These are phyloP conservation scores for Parnassius smintheus DNA, from an alignment of 2,888 invertebrate genomes.

Conservation along the genomic window DNA sequence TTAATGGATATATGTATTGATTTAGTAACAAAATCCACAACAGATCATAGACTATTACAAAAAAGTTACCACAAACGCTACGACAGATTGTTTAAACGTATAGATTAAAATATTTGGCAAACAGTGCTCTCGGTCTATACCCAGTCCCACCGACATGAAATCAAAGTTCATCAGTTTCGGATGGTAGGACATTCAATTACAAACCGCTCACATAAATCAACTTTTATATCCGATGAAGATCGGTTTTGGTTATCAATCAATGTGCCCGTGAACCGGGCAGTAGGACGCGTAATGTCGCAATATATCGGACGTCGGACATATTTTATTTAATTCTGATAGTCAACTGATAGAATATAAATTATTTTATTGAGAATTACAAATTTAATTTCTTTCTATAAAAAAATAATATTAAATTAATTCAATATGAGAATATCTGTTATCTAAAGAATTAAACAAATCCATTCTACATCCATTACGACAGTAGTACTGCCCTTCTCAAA, in stretches of 20 bases:
- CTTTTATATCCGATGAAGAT: conserved; percentile 22
- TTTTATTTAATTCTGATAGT: conserved; percentile 49
- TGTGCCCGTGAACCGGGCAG: conserved; percentile 30
- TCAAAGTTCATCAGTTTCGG: background rate
- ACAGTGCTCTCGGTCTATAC: no score
- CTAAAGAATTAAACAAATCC: no score
- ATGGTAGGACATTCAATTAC: conserved; percentile 25
- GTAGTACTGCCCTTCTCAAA: no score
- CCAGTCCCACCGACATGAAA: no score
- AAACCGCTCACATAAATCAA: conserved; percentile 25
- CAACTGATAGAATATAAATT: conserved; percentile 24
- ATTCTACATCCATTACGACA: no score
- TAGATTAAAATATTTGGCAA: no score
- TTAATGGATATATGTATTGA: no score
- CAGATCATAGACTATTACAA: no score
- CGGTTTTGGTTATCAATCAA: conserved; percentile 34
- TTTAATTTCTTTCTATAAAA: background rate
- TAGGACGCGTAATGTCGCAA: conserved; percentile 52
- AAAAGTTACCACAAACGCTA: background rate
- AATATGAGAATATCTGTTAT: no score
- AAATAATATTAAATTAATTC: background rate
- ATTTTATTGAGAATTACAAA: background rate
- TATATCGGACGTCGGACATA: conserved; percentile 55
- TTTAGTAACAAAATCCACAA: no score
- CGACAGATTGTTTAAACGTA: background rate